These are phyloP conservation scores for Chloroclysta siterata DNA, from an alignment of 2,888 invertebrate species.

Conservation along the genomic window DNA sequence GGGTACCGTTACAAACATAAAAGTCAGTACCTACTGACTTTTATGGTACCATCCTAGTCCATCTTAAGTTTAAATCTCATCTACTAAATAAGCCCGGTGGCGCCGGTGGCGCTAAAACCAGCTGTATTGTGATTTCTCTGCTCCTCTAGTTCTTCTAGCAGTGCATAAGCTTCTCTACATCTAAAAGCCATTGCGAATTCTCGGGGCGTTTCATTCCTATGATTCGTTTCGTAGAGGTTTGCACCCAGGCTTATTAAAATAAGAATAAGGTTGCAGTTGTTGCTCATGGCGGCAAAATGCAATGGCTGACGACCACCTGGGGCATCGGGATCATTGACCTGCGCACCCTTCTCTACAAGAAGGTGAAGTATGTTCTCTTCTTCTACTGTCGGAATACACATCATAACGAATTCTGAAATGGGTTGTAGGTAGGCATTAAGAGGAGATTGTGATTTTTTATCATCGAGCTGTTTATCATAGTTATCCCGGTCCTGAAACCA, in stretches of 20 bases:
- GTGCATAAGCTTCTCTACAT: conserved; percentile 57
- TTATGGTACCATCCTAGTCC: no score
- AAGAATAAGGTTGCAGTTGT: conserved; percentile 66
- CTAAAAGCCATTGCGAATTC: conserved; percentile 66
- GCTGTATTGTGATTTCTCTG: not conserved
- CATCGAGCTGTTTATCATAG: no score
- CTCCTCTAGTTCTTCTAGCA: conserved; percentile 51
- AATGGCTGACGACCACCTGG: conserved; percentile 76
- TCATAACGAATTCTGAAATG: conserved; percentile 71
- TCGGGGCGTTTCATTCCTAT: conserved; percentile 67
- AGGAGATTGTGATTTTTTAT: no score
- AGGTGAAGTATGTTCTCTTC: conserved; percentile 67
- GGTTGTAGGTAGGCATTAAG: not conserved
- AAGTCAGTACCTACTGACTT: no score
- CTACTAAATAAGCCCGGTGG: no score
- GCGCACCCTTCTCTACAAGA: conserved; percentile 65
- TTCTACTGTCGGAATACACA: conserved; percentile 65
- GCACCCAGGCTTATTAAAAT: conserved; percentile 68
- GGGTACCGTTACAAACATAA: no score
- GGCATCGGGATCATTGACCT: conserved; percentile 64
- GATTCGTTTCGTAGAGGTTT: conserved; percentile 60
- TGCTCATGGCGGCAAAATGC: conserved; percentile 81
- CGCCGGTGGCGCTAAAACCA: no score
- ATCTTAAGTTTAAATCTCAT: no score
- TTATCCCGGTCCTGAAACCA: no score